Percentiles rank a stretch among this genome's conserved stretches.
These are phyloP conservation scores for Oncorhynchus kisutch DNA, from an alignment of 2,113 vertebrate genomes.

Conservation along the genomic window DNA sequence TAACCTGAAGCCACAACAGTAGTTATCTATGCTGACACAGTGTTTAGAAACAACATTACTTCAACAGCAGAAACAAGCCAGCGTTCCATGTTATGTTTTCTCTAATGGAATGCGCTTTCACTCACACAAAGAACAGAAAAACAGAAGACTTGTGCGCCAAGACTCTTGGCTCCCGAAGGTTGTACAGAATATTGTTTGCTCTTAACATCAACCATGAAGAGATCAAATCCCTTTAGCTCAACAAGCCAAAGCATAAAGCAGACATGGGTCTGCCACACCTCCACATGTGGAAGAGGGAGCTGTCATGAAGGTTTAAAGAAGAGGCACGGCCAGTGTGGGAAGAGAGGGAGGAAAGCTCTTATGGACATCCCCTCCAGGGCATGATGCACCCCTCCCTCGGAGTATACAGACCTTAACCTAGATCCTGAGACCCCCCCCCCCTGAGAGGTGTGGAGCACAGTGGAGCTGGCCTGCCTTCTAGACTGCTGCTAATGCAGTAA, in stretches of 20 bases:
- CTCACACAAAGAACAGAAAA: neutral
- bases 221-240: neutral
- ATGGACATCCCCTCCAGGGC: slow-evolving; percentile 8
- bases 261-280: neutral
- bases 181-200: neutral
- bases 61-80: neutral
- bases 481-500: neutral
- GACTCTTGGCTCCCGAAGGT: neutral
- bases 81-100: neutral
- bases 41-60: too few relatives aligned
- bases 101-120: neutral
- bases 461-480: neutral
- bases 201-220: neutral
- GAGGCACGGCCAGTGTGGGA: slow-evolving; percentile 21
- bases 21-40: too few relatives aligned
- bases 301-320: slow-evolving; percentile 41
- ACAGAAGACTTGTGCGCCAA: neutral
- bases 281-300: slow-evolving; percentile 11
- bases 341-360: slow-evolving; percentile 33
- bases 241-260: neutral
- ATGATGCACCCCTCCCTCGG: neutral
- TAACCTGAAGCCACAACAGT: too few relatives aligned
- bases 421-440: slow-evolving; percentile 2
- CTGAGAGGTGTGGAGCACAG: neutral
- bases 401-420: slow-evolving; percentile 1